Evolutionary conservation across 1,140 invertebrate genomes (phyloP).

Genomic region (Polypedilum vanderplanki): DNA sequence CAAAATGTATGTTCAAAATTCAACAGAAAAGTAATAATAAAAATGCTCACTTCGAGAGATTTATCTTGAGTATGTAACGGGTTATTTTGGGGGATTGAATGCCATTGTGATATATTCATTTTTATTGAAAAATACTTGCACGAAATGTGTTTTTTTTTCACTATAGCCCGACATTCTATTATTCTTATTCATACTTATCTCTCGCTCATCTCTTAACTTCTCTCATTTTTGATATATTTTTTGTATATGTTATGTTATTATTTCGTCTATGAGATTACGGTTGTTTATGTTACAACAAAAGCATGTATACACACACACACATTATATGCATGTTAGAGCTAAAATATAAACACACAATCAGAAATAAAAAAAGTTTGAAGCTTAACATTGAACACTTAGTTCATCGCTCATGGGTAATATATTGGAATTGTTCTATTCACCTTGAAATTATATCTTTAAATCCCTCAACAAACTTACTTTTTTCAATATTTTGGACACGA

Average conservation of each 20-base stretch:
- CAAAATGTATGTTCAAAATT: neutral
- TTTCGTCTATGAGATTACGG: neutral
- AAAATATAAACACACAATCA: neutral
- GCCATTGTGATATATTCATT: conserved; percentile 4
- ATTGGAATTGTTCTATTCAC: no score
- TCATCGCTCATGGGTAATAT: neutral
- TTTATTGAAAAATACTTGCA: conserved; percentile 16
- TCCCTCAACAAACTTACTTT: no score
- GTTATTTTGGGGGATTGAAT: neutral
- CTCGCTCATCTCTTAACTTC: neutral
- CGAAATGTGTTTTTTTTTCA: neutral
- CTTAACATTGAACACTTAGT: neutral
- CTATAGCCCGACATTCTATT: neutral
- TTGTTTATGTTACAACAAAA: neutral
- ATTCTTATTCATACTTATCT: neutral
- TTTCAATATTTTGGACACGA: neutral
- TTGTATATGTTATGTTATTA: no score
- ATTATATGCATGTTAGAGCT: neutral
- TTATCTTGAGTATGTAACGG: conserved; percentile 10
- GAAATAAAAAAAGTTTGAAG: neutral
- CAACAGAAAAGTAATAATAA: neutral
- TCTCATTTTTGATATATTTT: neutral
- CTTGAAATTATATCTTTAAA: no score
- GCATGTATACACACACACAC: neutral
- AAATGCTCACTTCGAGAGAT: neutral